Evolutionary conservation across 2,888 invertebrate genomes (phyloP).

Genomic region (Sinodicranocentrus sp.): DNA sequence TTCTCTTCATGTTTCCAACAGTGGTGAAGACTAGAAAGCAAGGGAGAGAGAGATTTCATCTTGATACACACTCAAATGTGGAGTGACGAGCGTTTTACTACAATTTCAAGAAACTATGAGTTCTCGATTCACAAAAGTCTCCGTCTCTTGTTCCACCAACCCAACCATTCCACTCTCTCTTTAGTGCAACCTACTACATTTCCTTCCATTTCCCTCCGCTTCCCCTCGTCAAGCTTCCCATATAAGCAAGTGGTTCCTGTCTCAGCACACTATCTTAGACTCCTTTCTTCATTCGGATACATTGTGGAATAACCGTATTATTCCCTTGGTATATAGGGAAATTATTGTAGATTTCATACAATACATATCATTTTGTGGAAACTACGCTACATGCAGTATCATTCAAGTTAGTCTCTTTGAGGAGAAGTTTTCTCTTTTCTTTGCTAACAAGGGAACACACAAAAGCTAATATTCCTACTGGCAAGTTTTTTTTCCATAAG

Average conservation of each 20-base stretch:
- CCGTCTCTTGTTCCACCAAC: not conserved
- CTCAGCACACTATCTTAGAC: not conserved
- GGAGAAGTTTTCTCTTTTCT: not conserved
- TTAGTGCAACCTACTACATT: conserved; percentile 47
- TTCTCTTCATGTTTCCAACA: conserved; percentile 1
- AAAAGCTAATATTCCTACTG: conserved; percentile 35
- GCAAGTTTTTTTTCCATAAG: conserved; percentile 16
- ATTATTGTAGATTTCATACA: not conserved
- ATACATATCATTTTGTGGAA: not conserved
- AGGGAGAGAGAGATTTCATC: not conserved
- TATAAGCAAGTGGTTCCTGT: conserved; percentile 51
- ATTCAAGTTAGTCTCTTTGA: too few species aligned
- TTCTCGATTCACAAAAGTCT: conserved; percentile 20
- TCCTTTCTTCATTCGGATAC: not conserved
- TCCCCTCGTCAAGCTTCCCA: conserved; percentile 33
- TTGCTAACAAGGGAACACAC: conserved; percentile 14
- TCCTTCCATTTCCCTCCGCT: conserved; percentile 58
- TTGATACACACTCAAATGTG: not conserved
- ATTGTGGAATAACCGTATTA: not conserved
- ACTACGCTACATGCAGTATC: too few species aligned
- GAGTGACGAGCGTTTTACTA: conserved; percentile 19
- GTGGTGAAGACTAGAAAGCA: not conserved
- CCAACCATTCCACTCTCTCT: conserved; percentile 14
- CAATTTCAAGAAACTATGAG: conserved; percentile 19
- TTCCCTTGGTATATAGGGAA: not conserved